phyloP scores from a whole-genome alignment of 2,797 vertebrate species.

The Meda fulgida region DNA sequence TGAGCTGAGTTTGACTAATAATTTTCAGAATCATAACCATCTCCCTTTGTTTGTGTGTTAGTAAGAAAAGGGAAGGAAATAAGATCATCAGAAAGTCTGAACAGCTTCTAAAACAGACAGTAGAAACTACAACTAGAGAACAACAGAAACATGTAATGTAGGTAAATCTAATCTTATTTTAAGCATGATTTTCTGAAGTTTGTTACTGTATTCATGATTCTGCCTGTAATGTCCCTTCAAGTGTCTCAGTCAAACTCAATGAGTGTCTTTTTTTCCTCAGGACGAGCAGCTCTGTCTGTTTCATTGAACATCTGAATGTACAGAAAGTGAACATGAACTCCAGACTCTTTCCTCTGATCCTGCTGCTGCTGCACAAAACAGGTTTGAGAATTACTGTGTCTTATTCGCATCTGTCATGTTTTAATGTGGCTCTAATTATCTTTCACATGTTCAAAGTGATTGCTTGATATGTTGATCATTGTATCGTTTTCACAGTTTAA shows the following conservation, averaged over 20 bases:
- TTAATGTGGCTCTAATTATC: too few species aligned
- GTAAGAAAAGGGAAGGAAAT: conserved; percentile 4
- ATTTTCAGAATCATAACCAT: not conserved
- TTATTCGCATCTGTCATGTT: too few species aligned
- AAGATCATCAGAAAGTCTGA: not conserved
- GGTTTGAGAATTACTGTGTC: not conserved
- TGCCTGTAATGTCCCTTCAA: not conserved
- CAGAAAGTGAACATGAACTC: conserved; percentile 1
- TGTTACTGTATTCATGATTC: not conserved
- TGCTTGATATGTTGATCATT: not conserved
- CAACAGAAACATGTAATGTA: not conserved
- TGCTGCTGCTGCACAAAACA: not conserved
- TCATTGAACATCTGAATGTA: not conserved
- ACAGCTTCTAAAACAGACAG: not conserved
- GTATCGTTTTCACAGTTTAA: too few species aligned
- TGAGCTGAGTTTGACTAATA: not conserved
- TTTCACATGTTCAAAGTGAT: not conserved
- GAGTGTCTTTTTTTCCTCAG: not conserved
- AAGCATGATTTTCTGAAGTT: not conserved
- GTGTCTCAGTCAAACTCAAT: too few species aligned
- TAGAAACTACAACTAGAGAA: not conserved
- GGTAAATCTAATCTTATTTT: too few species aligned
- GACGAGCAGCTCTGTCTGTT: not conserved
- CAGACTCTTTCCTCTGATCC: not conserved
- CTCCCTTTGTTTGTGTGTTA: not conserved